Base-by-base conservation (phyloP, 2,888 invertebrate genomes). In the Eretmocerus hayati region DNA sequence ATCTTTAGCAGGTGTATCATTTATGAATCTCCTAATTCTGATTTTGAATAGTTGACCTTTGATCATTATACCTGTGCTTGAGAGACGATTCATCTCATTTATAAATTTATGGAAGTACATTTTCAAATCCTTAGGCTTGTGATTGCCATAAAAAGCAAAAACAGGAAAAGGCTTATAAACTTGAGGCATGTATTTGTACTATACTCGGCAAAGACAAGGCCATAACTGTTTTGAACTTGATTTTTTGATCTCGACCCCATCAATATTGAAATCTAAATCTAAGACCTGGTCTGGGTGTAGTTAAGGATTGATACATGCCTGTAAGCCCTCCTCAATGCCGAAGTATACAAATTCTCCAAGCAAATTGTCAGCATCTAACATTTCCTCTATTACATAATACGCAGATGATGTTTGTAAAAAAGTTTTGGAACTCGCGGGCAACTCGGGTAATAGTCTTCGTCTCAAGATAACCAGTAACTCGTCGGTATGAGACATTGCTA, bases 121-220 rank as follows among this genome's bases (percentile, higher is more conserved):
- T 4, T 44, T 38, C 9, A 43, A 22, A 46, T 33, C 19, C 22
- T 48, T 46, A 2, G 56, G 57, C 46, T 57, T 59, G 15, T 48
- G 36, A 36, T 40, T 38, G 31, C 56, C 56, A 39, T 31, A 53
- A 47, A 53, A 56, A 41, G 56, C 40, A 11, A 48, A 53, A 4
- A 57, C 52, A 4, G 46, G 18, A 38, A 55, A 58, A 3, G 56
- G 54, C 39, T 58, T 49, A 22, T 58, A 56, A 2, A 56, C 38
- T 26, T 54, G 49, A 6, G 53, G 35, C 26, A n/a, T n/a, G 36
- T n/a, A 11, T 31, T 39, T 4, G 31, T 45, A 44, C 42, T 47
- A 35, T 20, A 56, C 45, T 41, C 51, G 52, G 32, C 53, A 46
- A 19, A 52, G 49, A 51, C 57, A 53, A 11, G 56, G 52, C 54